Percentiles rank a stretch among this genome's conserved stretches.
These are phyloP conservation scores for Phenganax stokvisi DNA, from an alignment of 92 coral and sea anemone genomes.

Conservation along the genomic window DNA sequence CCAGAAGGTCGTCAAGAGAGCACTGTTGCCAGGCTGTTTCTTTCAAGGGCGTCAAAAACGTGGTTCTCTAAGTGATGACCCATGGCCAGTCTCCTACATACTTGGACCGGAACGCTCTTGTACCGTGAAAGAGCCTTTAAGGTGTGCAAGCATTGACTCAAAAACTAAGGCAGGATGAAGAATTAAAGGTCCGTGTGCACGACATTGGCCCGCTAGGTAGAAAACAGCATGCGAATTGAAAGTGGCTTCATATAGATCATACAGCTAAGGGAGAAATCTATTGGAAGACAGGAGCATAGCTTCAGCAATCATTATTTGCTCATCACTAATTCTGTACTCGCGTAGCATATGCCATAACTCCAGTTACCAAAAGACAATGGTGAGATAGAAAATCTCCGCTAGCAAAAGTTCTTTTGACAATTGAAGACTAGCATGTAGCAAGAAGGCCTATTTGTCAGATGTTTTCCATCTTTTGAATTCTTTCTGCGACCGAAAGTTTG, in stretches of 20 bases:
- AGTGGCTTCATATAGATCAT: conserved; percentile 43
- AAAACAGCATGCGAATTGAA: conserved; percentile 53
- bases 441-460: conserved; percentile 47
- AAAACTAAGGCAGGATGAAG: conserved; percentile 54
- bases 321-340: conserved; percentile 48
- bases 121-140: conserved; percentile 59
- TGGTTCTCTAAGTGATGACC: conserved; percentile 48
- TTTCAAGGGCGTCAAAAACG: conserved; percentile 33
- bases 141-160: conserved; percentile 62
- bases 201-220: conserved; percentile 54
- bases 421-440: conserved; percentile 56
- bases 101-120: conserved; percentile 57
- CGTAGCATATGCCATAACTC: conserved; percentile 46
- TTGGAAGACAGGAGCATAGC: conserved; percentile 52
- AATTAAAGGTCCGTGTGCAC: conserved; percentile 52
- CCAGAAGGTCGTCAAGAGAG: neutral
- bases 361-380: conserved; percentile 56
- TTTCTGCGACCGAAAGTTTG: conserved; percentile 48
- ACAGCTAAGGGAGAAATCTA: conserved; percentile 46
- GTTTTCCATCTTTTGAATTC: conserved; percentile 62
- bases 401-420: conserved; percentile 43
- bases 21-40: conserved; percentile 10
- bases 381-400: conserved; percentile 48
- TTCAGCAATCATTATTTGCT: conserved; percentile 50
- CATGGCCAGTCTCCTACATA: conserved; percentile 49